These are phyloP conservation scores for Meghimatium bilineatum DNA, from an alignment of 2,888 invertebrate species.

Conservation along the genomic window DNA sequence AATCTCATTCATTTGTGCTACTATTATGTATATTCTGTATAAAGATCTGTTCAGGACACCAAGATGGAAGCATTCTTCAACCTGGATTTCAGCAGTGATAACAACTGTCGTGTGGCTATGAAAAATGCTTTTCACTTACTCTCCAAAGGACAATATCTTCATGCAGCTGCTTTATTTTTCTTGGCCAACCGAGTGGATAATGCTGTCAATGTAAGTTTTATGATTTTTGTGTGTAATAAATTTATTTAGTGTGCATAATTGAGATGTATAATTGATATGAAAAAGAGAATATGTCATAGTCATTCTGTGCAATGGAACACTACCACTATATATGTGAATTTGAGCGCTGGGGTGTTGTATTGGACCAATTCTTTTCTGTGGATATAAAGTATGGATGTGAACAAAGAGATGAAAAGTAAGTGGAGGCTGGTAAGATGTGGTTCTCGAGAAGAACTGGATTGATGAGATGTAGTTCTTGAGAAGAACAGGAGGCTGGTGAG, in stretches of 20 bases:
- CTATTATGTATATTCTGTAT: neutral
- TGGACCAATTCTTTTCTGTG: too few relatives aligned
- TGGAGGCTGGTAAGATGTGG: too few relatives aligned
- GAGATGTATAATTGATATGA: neutral
- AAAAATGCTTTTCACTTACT: slow-evolving; percentile 98
- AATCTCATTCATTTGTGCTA: neutral
- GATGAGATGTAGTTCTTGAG: too few relatives aligned
- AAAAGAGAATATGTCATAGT: too few relatives aligned
- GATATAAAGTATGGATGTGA: too few relatives aligned
- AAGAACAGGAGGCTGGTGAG: too few relatives aligned
- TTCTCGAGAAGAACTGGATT: too few relatives aligned
- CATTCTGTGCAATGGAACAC: too few relatives aligned
- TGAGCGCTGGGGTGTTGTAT: too few relatives aligned
- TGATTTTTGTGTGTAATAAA: neutral
- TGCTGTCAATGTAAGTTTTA: slow-evolving; percentile 88
- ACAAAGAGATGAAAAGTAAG: too few relatives aligned
- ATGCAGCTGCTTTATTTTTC: slow-evolving; percentile 98
- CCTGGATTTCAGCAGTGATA: slow-evolving; percentile 93
- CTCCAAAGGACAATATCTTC: slow-evolving; percentile 94
- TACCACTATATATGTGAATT: too few relatives aligned
- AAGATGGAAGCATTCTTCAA: slow-evolving; percentile 96
- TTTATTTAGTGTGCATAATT: neutral
- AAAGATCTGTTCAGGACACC: slow-evolving; percentile 87
- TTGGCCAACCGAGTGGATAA: slow-evolving; percentile 95
- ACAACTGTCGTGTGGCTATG: slow-evolving; percentile 97